Evolutionary conservation across 1,140 invertebrate species (phyloP).

Genomic region (Frieseomelitta varia): DNA sequence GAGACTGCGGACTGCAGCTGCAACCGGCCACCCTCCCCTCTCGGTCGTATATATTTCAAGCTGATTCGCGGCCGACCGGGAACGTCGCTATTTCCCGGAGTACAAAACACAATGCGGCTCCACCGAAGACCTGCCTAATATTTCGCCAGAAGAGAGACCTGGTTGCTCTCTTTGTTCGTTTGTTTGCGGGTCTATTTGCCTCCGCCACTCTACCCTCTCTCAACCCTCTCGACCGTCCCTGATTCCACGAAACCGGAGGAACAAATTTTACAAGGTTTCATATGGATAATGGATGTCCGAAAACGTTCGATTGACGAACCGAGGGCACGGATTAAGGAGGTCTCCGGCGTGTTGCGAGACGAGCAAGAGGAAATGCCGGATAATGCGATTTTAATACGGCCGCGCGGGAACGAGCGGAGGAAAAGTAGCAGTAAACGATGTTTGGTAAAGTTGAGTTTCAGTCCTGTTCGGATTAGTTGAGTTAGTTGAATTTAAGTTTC

Average conservation of each 20-base stretch:
- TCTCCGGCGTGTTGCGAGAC: neutral
- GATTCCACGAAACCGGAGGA: conserved; percentile 4
- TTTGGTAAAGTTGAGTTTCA: neutral
- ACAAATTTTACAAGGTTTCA: conserved; percentile 50
- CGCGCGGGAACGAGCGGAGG: neutral
- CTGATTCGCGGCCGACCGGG: conserved; percentile 59
- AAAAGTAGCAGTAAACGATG: neutral
- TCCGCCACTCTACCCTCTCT: neutral
- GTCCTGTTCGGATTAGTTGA: neutral
- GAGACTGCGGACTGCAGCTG: conserved; percentile 56
- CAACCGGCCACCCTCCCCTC: conserved; percentile 34
- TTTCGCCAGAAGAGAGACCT: conserved; percentile 58
- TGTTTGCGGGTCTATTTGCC: conserved; percentile 25
- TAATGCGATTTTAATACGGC: neutral
- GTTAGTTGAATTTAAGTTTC: neutral
- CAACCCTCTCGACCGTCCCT: neutral
- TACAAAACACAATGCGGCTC: conserved; percentile 70
- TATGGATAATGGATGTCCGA: conserved; percentile 56
- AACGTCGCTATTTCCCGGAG: conserved; percentile 58
- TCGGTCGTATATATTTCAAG: conserved; percentile 61
- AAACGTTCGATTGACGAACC: neutral
- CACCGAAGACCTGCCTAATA: conserved; percentile 65
- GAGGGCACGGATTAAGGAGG: neutral
- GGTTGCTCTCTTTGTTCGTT: conserved; percentile 44
- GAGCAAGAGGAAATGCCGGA: neutral